Evolutionary conservation across 1,140 invertebrate genomes (phyloP).

Genomic region (Bilobella aurantiaca): DNA sequence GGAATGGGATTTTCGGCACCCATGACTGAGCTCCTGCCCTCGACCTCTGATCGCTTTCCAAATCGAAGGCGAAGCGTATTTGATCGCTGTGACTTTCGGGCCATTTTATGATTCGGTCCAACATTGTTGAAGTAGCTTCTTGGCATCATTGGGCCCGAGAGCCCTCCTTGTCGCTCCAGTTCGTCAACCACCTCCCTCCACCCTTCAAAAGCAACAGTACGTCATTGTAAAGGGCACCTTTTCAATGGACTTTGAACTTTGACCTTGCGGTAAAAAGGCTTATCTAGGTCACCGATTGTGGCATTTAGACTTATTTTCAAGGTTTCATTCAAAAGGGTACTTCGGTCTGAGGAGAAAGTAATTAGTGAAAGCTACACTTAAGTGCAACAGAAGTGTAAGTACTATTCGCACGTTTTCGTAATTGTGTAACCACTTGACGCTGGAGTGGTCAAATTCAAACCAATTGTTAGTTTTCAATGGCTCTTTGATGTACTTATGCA

Average conservation of each 20-base stretch:
- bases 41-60: constrained; percentile 26
- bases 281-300: not conserved
- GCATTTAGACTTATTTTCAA: no score
- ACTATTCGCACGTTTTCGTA: no score
- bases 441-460: no score
- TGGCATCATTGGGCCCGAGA: constrained; percentile 26
- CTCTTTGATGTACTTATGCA: no score
- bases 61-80: constrained; percentile 33
- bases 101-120: constrained; percentile 25
- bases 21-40: not conserved
- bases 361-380: no score
- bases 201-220: constrained; percentile 14
- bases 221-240: no score
- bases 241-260: not conserved
- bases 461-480: no score
- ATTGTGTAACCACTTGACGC: no score
- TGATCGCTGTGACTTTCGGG: constrained; percentile 34
- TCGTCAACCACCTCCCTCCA: constrained; percentile 33
- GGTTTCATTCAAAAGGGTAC: not conserved
- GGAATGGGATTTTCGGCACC: not conserved
- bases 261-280: not conserved
- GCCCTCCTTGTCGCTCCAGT: constrained; percentile 30
- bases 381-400: no score
- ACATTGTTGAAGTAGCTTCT: constrained; percentile 15
- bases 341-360: no score